Conservation (phyloP, 1,140 invertebrate genomes). For the Drosophila truncata region DNA sequence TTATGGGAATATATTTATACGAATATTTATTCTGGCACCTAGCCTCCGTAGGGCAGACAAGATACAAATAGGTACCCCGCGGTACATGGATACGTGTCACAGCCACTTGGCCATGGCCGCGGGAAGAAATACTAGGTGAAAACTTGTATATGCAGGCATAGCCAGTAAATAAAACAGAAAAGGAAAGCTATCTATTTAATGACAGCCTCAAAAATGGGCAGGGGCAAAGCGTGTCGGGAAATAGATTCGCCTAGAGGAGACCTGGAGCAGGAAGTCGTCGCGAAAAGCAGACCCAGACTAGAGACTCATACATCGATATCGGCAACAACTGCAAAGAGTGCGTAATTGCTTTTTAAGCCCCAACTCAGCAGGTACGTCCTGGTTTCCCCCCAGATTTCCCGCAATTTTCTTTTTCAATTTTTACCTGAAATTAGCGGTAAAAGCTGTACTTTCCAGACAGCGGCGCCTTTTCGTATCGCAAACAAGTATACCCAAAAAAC, state of each 20-base stretch:
- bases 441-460: constrained; percentile 39
- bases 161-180: neutral
- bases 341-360: constrained; percentile 71
- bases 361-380: constrained; percentile 52
- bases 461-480: constrained; percentile 53
- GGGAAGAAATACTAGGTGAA: neutral
- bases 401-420: neutral
- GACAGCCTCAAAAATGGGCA: constrained; percentile 19
- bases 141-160: constrained; percentile 17
- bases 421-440: constrained; percentile 62
- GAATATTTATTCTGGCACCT: too few relatives aligned
- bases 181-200: constrained; percentile 42
- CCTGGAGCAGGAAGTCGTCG: constrained; percentile 48
- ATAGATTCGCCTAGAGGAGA: constrained; percentile 23
- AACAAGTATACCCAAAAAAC: constrained; percentile 17
- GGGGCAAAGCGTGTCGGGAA: constrained; percentile 10
- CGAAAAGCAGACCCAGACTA: constrained; percentile 33
- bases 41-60: constrained; percentile 29
- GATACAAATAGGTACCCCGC: constrained; percentile 12
- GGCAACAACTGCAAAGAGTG: constrained; percentile 66
- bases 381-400: neutral
- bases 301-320: constrained; percentile 43
- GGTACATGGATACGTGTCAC: constrained; percentile 11
- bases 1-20: too few relatives aligned
- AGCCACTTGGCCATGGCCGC: constrained; percentile 11